phyloP scores from a whole-genome alignment of 1,140 invertebrate genomes.

The Cherax quadricarinatus region DNA sequence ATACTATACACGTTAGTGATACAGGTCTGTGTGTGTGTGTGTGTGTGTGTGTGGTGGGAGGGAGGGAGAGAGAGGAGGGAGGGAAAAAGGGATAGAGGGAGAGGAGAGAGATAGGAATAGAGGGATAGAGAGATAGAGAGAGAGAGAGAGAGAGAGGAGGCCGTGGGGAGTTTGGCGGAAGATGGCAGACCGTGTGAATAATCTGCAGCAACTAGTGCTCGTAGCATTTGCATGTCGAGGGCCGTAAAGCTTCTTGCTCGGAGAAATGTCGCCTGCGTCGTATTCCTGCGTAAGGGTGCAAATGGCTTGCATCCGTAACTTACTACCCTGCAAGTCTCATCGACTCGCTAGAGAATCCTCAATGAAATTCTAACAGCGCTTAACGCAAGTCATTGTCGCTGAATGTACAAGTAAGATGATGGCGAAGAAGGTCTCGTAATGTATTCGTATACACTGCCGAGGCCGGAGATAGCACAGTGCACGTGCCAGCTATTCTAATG shows the following conservation, averaged over 20 bases:
- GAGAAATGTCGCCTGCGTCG: conserved; percentile 5
- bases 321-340: conserved; percentile 24
- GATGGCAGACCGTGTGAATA: conserved; percentile 20
- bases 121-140: not conserved
- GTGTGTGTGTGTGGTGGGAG: too few relatives aligned
- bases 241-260: conserved; percentile 5
- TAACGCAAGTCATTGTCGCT: conserved; percentile 15
- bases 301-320: not conserved
- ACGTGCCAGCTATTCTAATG: not conserved
- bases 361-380: conserved; percentile 36
- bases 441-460: not conserved
- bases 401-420: conserved; percentile 34
- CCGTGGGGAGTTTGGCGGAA: not conserved
- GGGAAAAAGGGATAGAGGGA: not conserved
- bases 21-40: too few relatives aligned
- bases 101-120: not conserved
- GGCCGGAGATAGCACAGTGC: not conserved
- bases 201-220: conserved; percentile 28
- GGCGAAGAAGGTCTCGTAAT: conserved; percentile 22
- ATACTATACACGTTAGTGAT: too few relatives aligned
- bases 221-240: conserved; percentile 35
- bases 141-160: not conserved
- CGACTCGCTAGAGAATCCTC: conserved; percentile 6
- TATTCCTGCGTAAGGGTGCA: not conserved
- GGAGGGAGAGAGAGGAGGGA: too few relatives aligned